Percentiles rank a stretch among this genome's conserved stretches.
Evolutionary conservation across 2,888 invertebrate genomes (phyloP).

Genomic region (Prosapia bicincta): DNA sequence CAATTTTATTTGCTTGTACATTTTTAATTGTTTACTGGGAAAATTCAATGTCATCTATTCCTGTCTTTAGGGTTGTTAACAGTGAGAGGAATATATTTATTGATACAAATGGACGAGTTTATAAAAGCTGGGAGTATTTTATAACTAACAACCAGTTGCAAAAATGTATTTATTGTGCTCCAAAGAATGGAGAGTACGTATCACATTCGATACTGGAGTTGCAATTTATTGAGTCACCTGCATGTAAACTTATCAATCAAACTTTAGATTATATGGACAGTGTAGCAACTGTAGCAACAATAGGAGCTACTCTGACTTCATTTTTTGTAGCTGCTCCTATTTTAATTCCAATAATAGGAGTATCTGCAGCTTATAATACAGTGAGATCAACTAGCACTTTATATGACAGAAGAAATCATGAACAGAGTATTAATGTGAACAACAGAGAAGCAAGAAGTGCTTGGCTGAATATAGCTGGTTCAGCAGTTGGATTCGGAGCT

Average conservation of each 20-base stretch:
- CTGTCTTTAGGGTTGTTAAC: slow-evolving; percentile 12
- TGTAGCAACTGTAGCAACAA: not conserved
- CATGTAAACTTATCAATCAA: not conserved
- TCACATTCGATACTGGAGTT: not conserved
- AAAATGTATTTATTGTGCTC: slow-evolving; percentile 15
- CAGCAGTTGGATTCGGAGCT: slow-evolving; percentile 11
- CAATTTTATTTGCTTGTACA: slow-evolving; percentile 16
- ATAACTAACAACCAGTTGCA: slow-evolving; percentile 10
- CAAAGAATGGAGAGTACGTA: slow-evolving; percentile 5
- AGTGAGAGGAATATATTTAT: slow-evolving; percentile 4
- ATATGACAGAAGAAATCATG: slow-evolving; percentile 10
- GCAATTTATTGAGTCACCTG: slow-evolving; percentile 6
- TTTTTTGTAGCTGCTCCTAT: slow-evolving; percentile 2
- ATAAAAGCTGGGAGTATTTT: slow-evolving; percentile 7
- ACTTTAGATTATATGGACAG: slow-evolving; percentile 2
- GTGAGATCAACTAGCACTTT: not conserved
- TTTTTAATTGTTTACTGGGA: slow-evolving; percentile 6
- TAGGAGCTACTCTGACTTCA: not conserved
- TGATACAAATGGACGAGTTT: slow-evolving; percentile 12
- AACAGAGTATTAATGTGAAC: slow-evolving; percentile 2
- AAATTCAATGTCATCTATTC: not conserved
- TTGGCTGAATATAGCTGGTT: slow-evolving; percentile 12
- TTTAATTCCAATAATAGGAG: slow-evolving; percentile 5
- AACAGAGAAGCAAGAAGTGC: slow-evolving; percentile 13
- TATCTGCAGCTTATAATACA: slow-evolving; percentile 3